A percentile compares a stretch with the other conserved stretches of the same genome.
Conservation (phyloP, 2,113 vertebrate species). For the Monarcha castaneiventris region DNA sequence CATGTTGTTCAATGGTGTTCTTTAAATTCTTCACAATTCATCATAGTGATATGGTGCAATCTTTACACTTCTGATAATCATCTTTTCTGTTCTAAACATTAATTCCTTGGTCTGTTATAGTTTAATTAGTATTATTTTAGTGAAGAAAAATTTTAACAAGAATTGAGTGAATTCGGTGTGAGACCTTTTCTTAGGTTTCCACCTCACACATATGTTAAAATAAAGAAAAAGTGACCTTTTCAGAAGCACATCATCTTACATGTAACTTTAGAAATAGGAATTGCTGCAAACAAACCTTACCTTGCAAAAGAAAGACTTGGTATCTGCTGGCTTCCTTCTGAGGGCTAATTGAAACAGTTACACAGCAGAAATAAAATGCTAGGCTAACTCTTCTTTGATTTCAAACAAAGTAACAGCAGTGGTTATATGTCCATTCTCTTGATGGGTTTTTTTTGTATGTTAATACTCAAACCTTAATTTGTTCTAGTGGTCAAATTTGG, state of each 20-base stretch:
- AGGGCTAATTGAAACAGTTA: neutral
- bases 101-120: neutral
- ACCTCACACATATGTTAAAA: neutral
- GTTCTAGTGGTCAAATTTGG: neutral
- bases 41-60: neutral
- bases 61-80: neutral
- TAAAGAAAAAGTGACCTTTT: neutral
- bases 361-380: neutral
- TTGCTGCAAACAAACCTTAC: neutral
- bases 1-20: neutral
- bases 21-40: neutral
- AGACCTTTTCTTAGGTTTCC: neutral
- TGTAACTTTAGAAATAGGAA: neutral
- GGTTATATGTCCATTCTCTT: neutral
- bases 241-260: neutral
- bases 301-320: neutral
- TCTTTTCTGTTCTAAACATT: neutral
- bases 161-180: neutral
- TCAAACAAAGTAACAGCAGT: neutral
- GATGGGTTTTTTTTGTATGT: neutral
- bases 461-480: neutral
- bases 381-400: neutral
- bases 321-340: neutral
- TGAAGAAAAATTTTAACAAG: neutral
- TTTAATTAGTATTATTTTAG: neutral